These are phyloP conservation scores for Aculops lycopersici DNA, from an alignment of 1,140 invertebrate species.

Conservation along the genomic window DNA sequence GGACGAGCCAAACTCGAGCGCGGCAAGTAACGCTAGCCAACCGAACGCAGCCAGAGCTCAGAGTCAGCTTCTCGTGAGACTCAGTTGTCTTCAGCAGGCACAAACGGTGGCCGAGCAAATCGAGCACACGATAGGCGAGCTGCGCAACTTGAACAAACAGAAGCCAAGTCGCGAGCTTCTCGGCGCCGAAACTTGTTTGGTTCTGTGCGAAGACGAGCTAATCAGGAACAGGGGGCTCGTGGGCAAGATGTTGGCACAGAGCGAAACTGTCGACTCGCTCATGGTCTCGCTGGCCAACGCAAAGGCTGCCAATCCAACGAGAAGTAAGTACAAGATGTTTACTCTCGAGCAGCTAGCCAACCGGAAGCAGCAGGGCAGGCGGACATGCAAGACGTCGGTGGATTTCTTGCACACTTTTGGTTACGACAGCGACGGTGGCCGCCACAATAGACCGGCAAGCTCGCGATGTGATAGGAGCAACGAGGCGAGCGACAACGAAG, in stretches of 20 bases:
- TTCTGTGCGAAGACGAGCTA: slow-evolving; percentile 10
- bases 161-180: slow-evolving; percentile 12
- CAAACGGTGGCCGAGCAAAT: slow-evolving; percentile 11
- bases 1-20: background rate
- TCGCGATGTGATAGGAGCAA: background rate
- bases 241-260: slow-evolving; percentile 2
- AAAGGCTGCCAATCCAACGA: background rate
- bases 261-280: background rate
- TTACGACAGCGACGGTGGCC: background rate
- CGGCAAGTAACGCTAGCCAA: background rate
- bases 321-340: background rate
- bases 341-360: background rate
- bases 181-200: slow-evolving; percentile 9
- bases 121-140: slow-evolving; percentile 11
- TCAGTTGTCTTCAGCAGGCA: slow-evolving; percentile 3
- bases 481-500: background rate
- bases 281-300: background rate
- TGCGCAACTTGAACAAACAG: slow-evolving; percentile 8
- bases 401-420: background rate
- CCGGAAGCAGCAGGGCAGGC: background rate
- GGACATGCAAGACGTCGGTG: background rate
- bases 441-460: background rate
- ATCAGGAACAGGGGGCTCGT: slow-evolving; percentile 10
- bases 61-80: background rate
- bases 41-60: background rate